These are phyloP conservation scores for Thrips palmi DNA, from an alignment of 1,140 invertebrate genomes.

Conservation along the genomic window DNA sequence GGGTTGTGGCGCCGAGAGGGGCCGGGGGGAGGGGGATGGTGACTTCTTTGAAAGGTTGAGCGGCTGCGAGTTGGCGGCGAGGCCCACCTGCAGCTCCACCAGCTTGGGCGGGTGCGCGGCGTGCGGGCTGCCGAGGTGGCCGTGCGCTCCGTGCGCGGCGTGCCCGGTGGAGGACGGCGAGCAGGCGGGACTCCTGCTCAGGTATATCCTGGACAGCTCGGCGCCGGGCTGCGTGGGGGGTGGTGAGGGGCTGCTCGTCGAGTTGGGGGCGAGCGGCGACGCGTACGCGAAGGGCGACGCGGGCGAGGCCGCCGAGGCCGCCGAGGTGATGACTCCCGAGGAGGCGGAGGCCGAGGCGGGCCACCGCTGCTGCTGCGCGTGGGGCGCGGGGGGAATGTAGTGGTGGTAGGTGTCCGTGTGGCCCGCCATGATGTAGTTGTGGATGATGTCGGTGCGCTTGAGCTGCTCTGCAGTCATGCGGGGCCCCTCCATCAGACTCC, in stretches of 20 bases:
- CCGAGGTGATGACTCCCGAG: slow-evolving; percentile 11
- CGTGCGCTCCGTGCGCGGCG: slow-evolving; percentile 20
- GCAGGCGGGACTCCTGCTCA: slow-evolving; percentile 23
- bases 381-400: slow-evolving; percentile 10
- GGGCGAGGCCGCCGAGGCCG: slow-evolving; percentile 12
- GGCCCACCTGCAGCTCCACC: slow-evolving; percentile 62
- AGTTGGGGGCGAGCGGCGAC: slow-evolving; percentile 11
- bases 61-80: slow-evolving; percentile 51
- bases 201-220: slow-evolving; percentile 2
- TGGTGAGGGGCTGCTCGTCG: not conserved
- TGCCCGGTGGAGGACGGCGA: slow-evolving; percentile 25
- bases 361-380: slow-evolving; percentile 8
- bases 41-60: slow-evolving; percentile 78
- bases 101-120: slow-evolving; percentile 27
- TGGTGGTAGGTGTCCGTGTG: slow-evolving; percentile 23
- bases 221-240: slow-evolving; percentile 21
- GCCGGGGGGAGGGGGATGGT: slow-evolving; percentile 51
- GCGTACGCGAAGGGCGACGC: slow-evolving; percentile 3
- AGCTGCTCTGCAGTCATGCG: slow-evolving; percentile 74
- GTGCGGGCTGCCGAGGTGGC: slow-evolving; percentile 18
- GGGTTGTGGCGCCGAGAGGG: slow-evolving; percentile 20
- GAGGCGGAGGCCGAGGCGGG: slow-evolving; percentile 10
- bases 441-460: slow-evolving; percentile 73
- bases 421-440: slow-evolving; percentile 70
- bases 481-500: slow-evolving; percentile 72